Percentiles rank a stretch among this genome's conserved stretches.
Conservation (phyloP, 1,140 invertebrate genomes). For the Sycobia sp. region DNA sequence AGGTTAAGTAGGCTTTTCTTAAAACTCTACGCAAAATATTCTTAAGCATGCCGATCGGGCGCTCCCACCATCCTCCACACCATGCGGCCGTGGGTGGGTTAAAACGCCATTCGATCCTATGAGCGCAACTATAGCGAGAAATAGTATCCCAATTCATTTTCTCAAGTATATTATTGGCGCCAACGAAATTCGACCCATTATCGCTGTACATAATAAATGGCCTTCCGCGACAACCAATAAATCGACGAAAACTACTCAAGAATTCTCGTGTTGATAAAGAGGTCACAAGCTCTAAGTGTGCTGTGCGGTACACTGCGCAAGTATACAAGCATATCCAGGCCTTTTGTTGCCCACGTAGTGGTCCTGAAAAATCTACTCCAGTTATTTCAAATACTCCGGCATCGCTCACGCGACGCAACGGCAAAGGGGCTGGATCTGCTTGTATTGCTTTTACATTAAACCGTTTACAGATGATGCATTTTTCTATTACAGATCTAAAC, state of each 20-base stretch:
- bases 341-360: slow-evolving; percentile 35
- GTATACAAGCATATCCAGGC: slow-evolving; percentile 43
- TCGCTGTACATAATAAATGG: slow-evolving; percentile 52
- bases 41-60: slow-evolving; percentile 47
- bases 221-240: slow-evolving; percentile 42
- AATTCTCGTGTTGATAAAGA: slow-evolving; percentile 39
- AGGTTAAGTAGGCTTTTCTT: slow-evolving; percentile 40
- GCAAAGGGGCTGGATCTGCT: slow-evolving; percentile 35
- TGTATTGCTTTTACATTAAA: slow-evolving; percentile 37
- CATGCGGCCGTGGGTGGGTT: slow-evolving; percentile 12
- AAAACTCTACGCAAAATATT: slow-evolving; percentile 41
- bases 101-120: slow-evolving; percentile 13
- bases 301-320: slow-evolving; percentile 41
- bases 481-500: slow-evolving; percentile 37
- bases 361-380: slow-evolving; percentile 41
- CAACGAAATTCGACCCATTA: slow-evolving; percentile 53
- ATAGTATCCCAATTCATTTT: slow-evolving; percentile 45
- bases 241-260: slow-evolving; percentile 31
- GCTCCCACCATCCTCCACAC: not conserved
- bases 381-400: slow-evolving; percentile 37
- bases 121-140: not conserved
- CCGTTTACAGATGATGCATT: slow-evolving; percentile 43
- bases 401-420: slow-evolving; percentile 35
- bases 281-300: slow-evolving; percentile 43
- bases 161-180: slow-evolving; percentile 39